Evolutionary conservation across 2,113 vertebrate genomes (phyloP), one percentile per base, ranked within the genome.

Genomic region (Toxotes chatareus): DNA sequence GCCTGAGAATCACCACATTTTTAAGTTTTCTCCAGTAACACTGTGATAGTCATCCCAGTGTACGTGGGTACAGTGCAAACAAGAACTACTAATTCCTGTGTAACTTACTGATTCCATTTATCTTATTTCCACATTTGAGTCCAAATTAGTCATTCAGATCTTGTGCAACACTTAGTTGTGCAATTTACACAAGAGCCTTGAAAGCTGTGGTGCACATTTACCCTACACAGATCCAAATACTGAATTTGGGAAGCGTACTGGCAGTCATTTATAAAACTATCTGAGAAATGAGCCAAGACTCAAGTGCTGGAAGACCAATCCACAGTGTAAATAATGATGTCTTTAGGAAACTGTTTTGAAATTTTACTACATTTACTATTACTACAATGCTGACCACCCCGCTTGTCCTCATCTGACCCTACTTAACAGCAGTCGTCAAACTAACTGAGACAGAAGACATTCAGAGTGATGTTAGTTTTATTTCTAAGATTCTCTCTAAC

Each of bases 261-360:
- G 31, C 40, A 82, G 38, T 66, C 32, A 60, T 42, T 49, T 11
- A 55, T n/a, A 53, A 76, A 53, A 76, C 63, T 21, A 40, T 4
- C 36, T 59, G 19, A 32, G 36, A 23, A 32, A 79, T 66, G 19
- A 46, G 13, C 16, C 59, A 56, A 21, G 16, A 23, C n/a, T 64
- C 4, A 10, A 44, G 16, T 31, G n/a, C 3, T 21, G 7, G 12
- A 23, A n/a, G 21, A 32, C 9, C 27, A 27, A 27, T 27, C 27
- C 27, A 27, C 49, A n/a, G 7, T n/a, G 19, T 53, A 53, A 53
- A 53, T 53, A 53, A 21, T n/a, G 19, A n/a, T 21, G 19, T 9
- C 8, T 53, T 53, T 3, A 1, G 49, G 7, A 62, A 56, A 56
- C 13, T 0, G 16, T 69, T 56, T 70, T 44, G 7, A 49, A 17